Evolutionary conservation across 2,113 vertebrate species (phyloP).

Genomic region (Corythornis cristatus): DNA sequence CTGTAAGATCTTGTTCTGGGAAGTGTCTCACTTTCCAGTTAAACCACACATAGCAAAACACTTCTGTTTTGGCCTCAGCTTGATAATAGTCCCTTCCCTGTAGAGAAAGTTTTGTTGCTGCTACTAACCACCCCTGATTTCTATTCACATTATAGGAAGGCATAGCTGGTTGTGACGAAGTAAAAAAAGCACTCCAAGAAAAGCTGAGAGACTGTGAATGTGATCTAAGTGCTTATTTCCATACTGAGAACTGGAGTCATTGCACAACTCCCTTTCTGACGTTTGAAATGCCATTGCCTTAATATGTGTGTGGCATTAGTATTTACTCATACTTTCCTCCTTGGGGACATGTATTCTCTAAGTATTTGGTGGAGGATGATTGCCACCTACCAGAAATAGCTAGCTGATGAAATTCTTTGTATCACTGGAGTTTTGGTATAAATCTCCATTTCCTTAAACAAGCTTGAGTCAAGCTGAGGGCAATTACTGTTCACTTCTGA

Average conservation of each 20-base stretch:
- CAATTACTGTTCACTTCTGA: not conserved
- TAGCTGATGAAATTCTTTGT: not conserved
- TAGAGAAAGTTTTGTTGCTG: not conserved
- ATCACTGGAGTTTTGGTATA: not conserved
- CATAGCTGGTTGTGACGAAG: not conserved
- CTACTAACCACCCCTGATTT: not conserved
- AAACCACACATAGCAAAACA: not conserved
- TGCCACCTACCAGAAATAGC: slow-evolving; percentile 12
- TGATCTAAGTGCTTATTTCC: not conserved
- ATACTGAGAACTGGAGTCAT: not conserved
- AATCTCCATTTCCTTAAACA: not conserved
- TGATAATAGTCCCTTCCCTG: not conserved
- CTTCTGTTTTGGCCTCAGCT: not conserved
- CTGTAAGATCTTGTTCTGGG: not conserved
- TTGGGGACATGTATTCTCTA: not conserved
- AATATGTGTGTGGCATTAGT: not conserved
- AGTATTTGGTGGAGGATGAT: not conserved
- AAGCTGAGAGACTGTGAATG: not conserved
- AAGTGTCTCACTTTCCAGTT: not conserved
- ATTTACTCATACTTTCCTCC: slow-evolving; percentile 21
- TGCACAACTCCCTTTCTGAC: not conserved
- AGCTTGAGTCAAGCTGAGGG: not conserved
- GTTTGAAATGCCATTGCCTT: not conserved
- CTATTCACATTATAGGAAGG: not conserved
- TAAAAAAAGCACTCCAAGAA: not conserved